Percentiles rank a stretch among this genome's conserved stretches.
Evolutionary conservation across 2,888 invertebrate species (phyloP).

Genomic region (Meteorus cinctellus): DNA sequence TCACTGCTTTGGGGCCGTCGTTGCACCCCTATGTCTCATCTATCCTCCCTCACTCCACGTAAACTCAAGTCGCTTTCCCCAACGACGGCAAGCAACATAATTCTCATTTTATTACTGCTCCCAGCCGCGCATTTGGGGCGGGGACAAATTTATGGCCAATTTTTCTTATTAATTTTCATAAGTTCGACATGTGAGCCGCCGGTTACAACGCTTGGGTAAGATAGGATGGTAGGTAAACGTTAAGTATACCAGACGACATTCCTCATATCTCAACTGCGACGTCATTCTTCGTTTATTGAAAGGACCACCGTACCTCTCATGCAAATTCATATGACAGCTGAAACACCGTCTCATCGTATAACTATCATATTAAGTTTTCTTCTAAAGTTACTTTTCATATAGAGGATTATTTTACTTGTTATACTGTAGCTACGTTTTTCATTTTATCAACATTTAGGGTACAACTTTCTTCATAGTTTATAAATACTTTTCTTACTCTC

Average conservation of each 20-base stretch:
- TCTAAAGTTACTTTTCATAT: slow-evolving; percentile 10
- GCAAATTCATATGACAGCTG: slow-evolving; percentile 12
- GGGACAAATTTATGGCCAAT: slow-evolving; percentile 70
- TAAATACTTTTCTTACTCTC: not conserved
- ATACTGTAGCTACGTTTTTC: not conserved
- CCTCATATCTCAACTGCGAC: slow-evolving; percentile 24
- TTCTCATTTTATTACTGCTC: slow-evolving; percentile 71
- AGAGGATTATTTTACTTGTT: not conserved
- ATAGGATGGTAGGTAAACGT: not conserved
- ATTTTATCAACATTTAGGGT: not conserved
- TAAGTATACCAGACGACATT: slow-evolving; percentile 16
- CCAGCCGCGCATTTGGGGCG: slow-evolving; percentile 60
- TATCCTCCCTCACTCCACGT: slow-evolving; percentile 22
- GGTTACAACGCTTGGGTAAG: slow-evolving; percentile 14
- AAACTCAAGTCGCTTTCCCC: slow-evolving; percentile 33
- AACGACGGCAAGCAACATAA: slow-evolving; percentile 62
- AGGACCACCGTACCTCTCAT: slow-evolving; percentile 32
- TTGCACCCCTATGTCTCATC: slow-evolving; percentile 36
- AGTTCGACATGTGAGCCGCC: slow-evolving; percentile 69
- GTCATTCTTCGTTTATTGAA: slow-evolving; percentile 41
- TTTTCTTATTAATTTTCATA: slow-evolving; percentile 74
- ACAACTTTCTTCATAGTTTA: not conserved
- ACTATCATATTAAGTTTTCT: slow-evolving; percentile 5
- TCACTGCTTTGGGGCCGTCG: slow-evolving; percentile 27
- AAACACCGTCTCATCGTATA: not conserved